Percentiles rank a stretch among this genome's conserved stretches.
These are phyloP conservation scores for Leptatherina wallacei DNA, from an alignment of 2,797 vertebrate genomes.

Conservation along the genomic window DNA sequence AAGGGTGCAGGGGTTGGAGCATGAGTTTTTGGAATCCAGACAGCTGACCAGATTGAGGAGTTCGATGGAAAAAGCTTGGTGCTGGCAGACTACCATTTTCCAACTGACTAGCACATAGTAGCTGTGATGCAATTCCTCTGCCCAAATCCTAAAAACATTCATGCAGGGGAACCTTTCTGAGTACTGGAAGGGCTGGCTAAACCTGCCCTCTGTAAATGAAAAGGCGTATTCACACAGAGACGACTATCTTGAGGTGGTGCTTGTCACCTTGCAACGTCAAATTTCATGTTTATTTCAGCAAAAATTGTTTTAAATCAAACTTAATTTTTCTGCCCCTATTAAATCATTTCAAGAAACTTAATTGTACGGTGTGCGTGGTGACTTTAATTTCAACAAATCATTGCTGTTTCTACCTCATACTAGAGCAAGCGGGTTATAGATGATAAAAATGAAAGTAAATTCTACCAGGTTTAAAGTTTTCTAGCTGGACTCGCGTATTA, in stretches of 20 bases:
- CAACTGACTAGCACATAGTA: constrained; percentile 1
- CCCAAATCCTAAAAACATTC: background rate
- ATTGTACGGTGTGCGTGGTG: background rate
- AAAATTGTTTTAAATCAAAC: constrained; percentile 8
- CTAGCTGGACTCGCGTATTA: background rate
- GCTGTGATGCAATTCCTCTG: background rate
- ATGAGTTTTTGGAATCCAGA: background rate
- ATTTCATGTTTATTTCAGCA: constrained; percentile 1
- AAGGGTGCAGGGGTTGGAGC: background rate
- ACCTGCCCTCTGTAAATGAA: constrained; percentile 12
- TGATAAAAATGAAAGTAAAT: constrained; percentile 20
- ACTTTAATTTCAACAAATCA: background rate
- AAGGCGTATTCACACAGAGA: background rate
- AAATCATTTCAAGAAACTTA: background rate
- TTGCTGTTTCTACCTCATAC: background rate
- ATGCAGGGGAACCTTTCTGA: background rate
- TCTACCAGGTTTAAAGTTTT: background rate
- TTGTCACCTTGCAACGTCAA: background rate
- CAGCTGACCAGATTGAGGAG: background rate
- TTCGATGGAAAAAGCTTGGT: constrained; percentile 2
- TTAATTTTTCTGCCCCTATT: too few relatives aligned
- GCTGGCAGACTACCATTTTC: background rate
- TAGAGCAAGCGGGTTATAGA: background rate
- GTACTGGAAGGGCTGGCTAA: constrained; percentile 3
- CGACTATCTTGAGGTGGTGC: background rate